A percentile compares a stretch with the other conserved stretches of the same genome.
These are phyloP conservation scores for Odontothrips loti DNA, from an alignment of 2,888 invertebrate species.

Conservation along the genomic window DNA sequence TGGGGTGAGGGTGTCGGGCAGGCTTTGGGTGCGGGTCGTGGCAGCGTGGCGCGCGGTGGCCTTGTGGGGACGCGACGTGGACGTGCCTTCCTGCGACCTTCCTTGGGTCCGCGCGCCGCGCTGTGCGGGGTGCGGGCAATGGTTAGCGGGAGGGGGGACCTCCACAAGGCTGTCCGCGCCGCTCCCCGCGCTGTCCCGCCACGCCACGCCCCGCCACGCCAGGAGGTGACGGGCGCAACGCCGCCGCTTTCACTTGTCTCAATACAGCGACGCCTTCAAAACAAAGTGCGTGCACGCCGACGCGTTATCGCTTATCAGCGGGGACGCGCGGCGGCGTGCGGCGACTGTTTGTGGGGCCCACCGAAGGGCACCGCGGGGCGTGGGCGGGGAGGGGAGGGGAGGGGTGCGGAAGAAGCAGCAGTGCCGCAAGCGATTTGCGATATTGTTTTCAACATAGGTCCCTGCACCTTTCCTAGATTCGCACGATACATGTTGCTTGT, in stretches of 20 bases:
- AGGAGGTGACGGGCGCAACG: neutral
- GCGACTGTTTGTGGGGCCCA: neutral
- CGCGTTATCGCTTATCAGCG: neutral
- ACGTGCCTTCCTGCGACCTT: conserved; percentile 8
- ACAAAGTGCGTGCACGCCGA: neutral
- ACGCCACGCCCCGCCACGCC: neutral
- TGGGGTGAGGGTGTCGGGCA: neutral
- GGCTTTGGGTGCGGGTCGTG: neutral
- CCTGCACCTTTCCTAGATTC: too few species aligned
- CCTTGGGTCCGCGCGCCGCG: neutral
- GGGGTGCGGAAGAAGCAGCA: too few species aligned
- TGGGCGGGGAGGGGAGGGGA: neutral
- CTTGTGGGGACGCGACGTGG: neutral
- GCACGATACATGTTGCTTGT: too few species aligned
- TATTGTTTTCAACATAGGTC: too few species aligned
- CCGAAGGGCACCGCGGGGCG: neutral
- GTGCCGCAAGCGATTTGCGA: too few species aligned
- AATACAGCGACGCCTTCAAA: neutral
- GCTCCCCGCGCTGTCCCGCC: neutral
- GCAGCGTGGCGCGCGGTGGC: neutral
- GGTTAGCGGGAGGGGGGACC: too few species aligned
- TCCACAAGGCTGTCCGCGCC: neutral
- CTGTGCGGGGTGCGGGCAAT: neutral
- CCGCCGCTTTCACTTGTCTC: conserved; percentile 4
- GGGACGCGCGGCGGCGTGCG: neutral